phyloP scores from a whole-genome alignment of 1,140 invertebrate species.

The Bombyx mori region DNA sequence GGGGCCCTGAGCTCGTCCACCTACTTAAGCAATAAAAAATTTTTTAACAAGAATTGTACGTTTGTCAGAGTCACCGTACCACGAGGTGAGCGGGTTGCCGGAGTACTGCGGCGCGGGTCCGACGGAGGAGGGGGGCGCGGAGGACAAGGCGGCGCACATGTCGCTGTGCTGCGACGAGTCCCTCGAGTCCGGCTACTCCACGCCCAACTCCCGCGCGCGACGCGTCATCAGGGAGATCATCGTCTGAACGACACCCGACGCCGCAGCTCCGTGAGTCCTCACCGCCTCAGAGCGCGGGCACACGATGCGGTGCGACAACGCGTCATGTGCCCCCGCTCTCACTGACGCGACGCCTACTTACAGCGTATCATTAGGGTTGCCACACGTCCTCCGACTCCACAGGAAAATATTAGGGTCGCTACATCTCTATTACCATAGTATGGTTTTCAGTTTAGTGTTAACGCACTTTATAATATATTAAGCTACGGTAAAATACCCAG shows the following conservation, averaged over 20 bases:
- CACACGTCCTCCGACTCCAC: no score
- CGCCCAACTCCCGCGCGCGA: constrained; percentile 89
- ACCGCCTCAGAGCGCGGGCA: neutral
- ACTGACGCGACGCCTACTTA: no score
- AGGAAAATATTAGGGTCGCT: no score
- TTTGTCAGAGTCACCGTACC: constrained; percentile 87
- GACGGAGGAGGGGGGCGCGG: constrained; percentile 79
- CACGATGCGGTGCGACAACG: no score
- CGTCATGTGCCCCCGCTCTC: no score
- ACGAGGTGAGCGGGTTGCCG: constrained; percentile 91
- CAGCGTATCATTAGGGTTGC: no score
- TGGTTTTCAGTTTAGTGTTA: no score
- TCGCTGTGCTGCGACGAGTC: constrained; percentile 92
- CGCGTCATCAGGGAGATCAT: constrained; percentile 95
- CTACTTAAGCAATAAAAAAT: neutral
- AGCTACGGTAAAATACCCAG: no score
- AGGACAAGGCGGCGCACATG: constrained; percentile 83
- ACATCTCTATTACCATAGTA: no score
- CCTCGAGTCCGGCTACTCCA: constrained; percentile 92
- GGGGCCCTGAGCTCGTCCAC: no score
- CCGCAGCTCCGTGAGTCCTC: no score
- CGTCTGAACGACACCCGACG: constrained; percentile 77
- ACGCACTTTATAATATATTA: no score
- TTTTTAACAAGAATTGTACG: neutral
- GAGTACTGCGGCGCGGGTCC: constrained; percentile 80